Evolutionary conservation across 2,113 vertebrate species (phyloP).

Genomic region (Psettodes erumei): DNA sequence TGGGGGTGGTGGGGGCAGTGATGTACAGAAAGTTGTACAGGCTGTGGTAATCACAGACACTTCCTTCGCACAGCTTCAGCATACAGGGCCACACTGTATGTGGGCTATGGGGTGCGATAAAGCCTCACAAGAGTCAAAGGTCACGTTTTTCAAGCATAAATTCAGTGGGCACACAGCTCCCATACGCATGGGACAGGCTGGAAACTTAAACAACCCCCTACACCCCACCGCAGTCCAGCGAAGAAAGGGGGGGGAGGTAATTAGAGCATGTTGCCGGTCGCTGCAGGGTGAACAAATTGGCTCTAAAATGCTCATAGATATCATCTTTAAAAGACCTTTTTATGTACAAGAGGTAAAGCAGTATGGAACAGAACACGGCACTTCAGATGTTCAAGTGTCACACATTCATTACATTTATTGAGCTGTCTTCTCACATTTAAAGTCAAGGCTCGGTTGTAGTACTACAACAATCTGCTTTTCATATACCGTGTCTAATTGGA

Average conservation of each 20-base stretch:
- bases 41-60: constrained; percentile 73
- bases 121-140: constrained; percentile 79
- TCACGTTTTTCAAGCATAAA: constrained; percentile 84
- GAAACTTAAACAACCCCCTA: constrained; percentile 78
- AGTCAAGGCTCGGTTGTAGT: constrained; percentile 74
- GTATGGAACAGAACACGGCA: constrained; percentile 82
- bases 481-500: constrained; percentile 87
- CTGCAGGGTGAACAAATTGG: constrained; percentile 84
- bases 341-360: constrained; percentile 77
- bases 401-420: constrained; percentile 89
- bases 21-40: constrained; percentile 64
- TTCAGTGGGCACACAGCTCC: constrained; percentile 69
- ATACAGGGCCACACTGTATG: constrained; percentile 79
- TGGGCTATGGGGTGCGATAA: constrained; percentile 80
- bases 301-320: constrained; percentile 84
- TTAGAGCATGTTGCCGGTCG: constrained; percentile 86
- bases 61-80: constrained; percentile 70
- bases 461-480: constrained; percentile 83
- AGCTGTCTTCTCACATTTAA: constrained; percentile 87
- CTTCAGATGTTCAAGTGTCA: constrained; percentile 86
- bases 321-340: constrained; percentile 93
- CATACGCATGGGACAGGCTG: constrained; percentile 70
- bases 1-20: not conserved
- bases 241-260: constrained; percentile 75
- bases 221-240: constrained; percentile 42